Evolutionary conservation across 2,113 vertebrate species (phyloP), one percentile per base, ranked within the genome.

Genomic region (Anoplopoma fimbria): DNA sequence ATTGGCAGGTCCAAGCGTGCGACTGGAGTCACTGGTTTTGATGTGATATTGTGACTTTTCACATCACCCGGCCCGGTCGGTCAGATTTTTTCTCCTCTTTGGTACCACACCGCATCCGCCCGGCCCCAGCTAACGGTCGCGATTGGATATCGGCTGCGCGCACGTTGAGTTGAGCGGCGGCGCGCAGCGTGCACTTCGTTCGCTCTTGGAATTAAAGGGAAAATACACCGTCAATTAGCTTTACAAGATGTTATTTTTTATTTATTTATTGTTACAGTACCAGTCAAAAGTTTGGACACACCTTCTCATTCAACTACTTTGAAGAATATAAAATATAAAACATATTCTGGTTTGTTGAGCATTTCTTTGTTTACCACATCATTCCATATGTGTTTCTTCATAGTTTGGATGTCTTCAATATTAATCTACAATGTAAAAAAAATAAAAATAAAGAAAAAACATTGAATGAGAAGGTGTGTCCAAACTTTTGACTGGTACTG

Each of bases 41-140:
- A 5, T 65, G 61, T 62, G 81, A 36, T 83, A 84, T n/a, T 62
- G 74, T 74, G 88, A 88, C 81, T 93, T 92, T 85, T 93, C 90
- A 81, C 89, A 92, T 89, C 91, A 90, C 53, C 90, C 83, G 92
- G 92, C 82, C 71, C 81, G 10, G 71, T 86, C 90, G 69, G 80
- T 90, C 93, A 91, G 89, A 84, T 93, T 82, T 88, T n/a, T 90
- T 91, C 94, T 94, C 90, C 93, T 93, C 90, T 85, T 82, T 81
- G 91, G 91, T 92, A 87, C 87, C 92, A 76, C 92, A 76, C 84
- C 74, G 92, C 86, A 93, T 81, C 91, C 91, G 70, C 89, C 65
- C 80, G 87, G 82, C 82, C 84, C 69, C 71, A 23, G 93, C 87
- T 93, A 92, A 89, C 93, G 90, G 92, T 90, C 88, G 87, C 89